A percentile compares a stretch with the other conserved stretches of the same genome.
Evolutionary conservation across 2,113 vertebrate species (phyloP).

Genomic region (Gobiocypris rarus): DNA sequence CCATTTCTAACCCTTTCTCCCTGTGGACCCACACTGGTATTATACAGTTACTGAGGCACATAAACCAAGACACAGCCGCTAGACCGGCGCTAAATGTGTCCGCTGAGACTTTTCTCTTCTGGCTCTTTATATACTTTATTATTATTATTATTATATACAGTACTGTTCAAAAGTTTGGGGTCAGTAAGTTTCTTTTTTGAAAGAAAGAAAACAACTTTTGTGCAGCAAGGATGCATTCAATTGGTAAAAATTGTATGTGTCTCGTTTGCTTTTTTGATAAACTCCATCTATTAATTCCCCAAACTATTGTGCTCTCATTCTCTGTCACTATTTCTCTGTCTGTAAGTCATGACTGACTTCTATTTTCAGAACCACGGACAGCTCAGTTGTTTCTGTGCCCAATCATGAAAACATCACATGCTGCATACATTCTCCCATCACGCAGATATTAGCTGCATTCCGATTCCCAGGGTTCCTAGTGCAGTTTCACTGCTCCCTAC

Average conservation of each 20-base stretch:
- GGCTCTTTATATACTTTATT: neutral
- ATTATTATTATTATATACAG: too few species aligned
- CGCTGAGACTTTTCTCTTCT: slow-evolving; percentile 3
- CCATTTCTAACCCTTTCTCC: slow-evolving; percentile 37
- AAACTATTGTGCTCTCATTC: slow-evolving; percentile 6
- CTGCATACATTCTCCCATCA: neutral
- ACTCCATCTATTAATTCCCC: neutral
- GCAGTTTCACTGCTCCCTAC: too few species aligned
- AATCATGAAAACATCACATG: slow-evolving; percentile 14
- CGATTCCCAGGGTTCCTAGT: neutral
- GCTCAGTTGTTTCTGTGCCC: slow-evolving; percentile 20
- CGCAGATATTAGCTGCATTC: neutral
- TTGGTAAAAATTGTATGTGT: neutral
- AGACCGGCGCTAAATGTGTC: slow-evolving; percentile 17
- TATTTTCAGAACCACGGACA: slow-evolving; percentile 26
- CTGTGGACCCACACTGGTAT: slow-evolving; percentile 5
- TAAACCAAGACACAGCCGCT: slow-evolving; percentile 19
- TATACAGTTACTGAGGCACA: slow-evolving; percentile 24
- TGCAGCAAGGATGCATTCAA: too few species aligned
- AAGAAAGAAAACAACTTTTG: too few species aligned
- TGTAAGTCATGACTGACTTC: slow-evolving; percentile 15
- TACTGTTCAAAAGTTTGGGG: too few species aligned
- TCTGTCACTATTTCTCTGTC: neutral
- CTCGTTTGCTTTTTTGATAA: neutral
- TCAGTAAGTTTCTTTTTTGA: too few species aligned